Evolutionary conservation across 2,797 vertebrate species (phyloP).

Genomic region (Rhinichthys osculus): DNA sequence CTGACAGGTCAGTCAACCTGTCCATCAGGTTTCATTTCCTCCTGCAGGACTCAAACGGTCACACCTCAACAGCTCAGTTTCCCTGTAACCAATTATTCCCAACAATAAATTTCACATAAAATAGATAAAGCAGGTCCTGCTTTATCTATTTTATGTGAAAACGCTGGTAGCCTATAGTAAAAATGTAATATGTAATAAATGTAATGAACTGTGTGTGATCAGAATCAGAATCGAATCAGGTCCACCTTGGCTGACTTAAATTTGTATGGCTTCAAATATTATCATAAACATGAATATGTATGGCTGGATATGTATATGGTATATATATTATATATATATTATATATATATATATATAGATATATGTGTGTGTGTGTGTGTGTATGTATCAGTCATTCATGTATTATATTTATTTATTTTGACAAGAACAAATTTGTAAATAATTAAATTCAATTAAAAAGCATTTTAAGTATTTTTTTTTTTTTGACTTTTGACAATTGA

Average conservation of each 20-base stretch:
- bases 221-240: background rate
- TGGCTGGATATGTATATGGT: background rate
- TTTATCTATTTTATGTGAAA: too few relatives aligned
- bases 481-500: too few relatives aligned
- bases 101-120: background rate
- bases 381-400: background rate
- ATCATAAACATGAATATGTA: background rate
- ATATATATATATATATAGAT: too few relatives aligned
- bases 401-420: background rate
- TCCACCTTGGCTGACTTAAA: background rate
- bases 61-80: constrained; percentile 32
- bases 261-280: background rate
- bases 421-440: background rate
- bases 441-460: background rate
- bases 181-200: background rate
- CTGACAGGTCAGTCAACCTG: constrained; percentile 44
- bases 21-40: constrained; percentile 54
- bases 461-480: too few relatives aligned
- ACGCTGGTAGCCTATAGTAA: background rate
- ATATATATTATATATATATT: background rate
- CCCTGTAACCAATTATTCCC: background rate
- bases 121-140: background rate
- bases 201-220: background rate
- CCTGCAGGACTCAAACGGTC: constrained; percentile 12
- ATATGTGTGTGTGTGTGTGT: too few relatives aligned